Base-by-base conservation (phyloP, 64 coral and sea anemone genomes). In the Stichodactyla mertensii region DNA sequence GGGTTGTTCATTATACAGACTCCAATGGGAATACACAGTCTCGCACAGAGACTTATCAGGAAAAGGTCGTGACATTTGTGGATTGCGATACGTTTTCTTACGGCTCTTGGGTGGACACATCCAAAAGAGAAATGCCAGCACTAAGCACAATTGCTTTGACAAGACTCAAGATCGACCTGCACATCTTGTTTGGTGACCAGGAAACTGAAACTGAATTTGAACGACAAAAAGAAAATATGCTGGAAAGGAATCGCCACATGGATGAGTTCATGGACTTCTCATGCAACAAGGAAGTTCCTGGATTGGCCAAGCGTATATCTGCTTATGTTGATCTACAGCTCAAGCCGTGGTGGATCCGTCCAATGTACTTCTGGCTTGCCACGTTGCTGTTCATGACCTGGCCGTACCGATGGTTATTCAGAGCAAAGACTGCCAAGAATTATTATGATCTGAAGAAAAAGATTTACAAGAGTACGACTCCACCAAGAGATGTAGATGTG, bases 381-480 rank as follows among this genome's bases (percentile, higher is more conserved):
- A 96, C 94, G 0, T 36, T 96, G 54, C 24, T 96, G 54, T 84
- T 84, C 14, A 86, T 90, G 70, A 93, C 88, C 7, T 96, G 94
- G 94, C 94, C 94, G 24, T 96, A 93, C 70, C 88, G 94, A 8
- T 96, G 91, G 94, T 74, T 92, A 11, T 96, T 96, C 85, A 87
- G 85, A 85, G 94, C 94, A 5, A 96, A 82, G 85, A 96, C 91
- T 4, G 88, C 84, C 4, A 93, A 96, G 16, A 90, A 77, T 51
- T 90, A 93, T 82, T 93, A 93, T 8, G 52, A 67, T 66, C 53
- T 96, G 20, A 92, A 52, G 45, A 96, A 96, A 59, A 96, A 93
- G 70, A 64, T 96, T 4, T 96, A 93, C 86, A 92, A 87, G 61
- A 92, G 84, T 54, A 71, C 69, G 13, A 87, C 87, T 15, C 91